Evolutionary conservation across 2,797 vertebrate species (phyloP), one percentile per base, ranked within the genome.

Genomic region (Eulemur mongoz): DNA sequence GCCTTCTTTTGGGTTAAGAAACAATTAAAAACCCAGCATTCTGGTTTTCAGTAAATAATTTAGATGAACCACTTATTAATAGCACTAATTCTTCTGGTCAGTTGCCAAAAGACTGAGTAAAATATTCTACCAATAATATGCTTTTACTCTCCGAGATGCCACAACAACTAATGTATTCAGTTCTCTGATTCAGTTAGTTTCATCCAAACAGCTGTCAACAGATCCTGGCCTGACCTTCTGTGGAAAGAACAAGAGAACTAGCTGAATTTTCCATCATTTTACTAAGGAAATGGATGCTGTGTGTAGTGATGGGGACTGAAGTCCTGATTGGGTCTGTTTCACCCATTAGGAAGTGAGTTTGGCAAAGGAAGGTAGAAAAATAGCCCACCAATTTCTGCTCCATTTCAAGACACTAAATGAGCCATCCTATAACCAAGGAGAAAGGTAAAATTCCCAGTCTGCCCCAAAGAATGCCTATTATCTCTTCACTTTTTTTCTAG

Each of bases 331-430:
- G 38, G 18, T 82, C 45, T 73, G 18, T 63, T 84, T 95, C 32
- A 65, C 5, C 14, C 13, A 73, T 61, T n/a, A 91, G 38, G 27
- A 87, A 93, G 35, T 57, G 15, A 67, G 17, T 78, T 82, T 89
- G 59, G n/a, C 80, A 89, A 95, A 22, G 35, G 9, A 91, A 95
- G 30, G 14, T 22, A 76, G 11, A 92, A 76, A 85, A 90, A 20
- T 12, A 96, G 35, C 15, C 50, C 23, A 54, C 17, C 75, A 61
- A 38, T 69, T 89, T 93, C 94, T 25, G 45, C 2, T 82, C 52
- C 54, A 94, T 89, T 89, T 97, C 45, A 78, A 95, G 63, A 91
- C 18, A 65, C 50, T 84, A 89, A 95, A 79, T 78, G 50, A 67
- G 75, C 12, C 48, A 89, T 65, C n/a, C 65, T 89, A 72, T 40